phyloP scores from a whole-genome alignment of 2,797 vertebrate genomes.

The Naso thynnoides region DNA sequence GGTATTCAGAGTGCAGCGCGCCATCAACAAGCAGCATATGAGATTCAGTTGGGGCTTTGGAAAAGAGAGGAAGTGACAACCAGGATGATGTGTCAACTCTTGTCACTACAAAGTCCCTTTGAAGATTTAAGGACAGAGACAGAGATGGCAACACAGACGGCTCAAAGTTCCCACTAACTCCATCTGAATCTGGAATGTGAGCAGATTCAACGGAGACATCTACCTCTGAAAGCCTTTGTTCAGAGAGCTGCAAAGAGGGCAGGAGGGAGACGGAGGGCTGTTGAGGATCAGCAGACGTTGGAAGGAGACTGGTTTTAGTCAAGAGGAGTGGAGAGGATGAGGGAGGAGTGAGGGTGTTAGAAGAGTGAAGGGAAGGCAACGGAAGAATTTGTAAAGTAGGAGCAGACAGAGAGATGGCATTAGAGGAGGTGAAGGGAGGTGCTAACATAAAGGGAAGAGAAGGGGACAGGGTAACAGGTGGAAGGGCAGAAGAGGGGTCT shows the following conservation, averaged over 20 bases:
- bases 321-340: background rate
- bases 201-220: constrained; percentile 40
- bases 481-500: background rate
- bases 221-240: constrained; percentile 17
- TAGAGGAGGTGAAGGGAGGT: background rate
- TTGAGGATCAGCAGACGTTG: background rate
- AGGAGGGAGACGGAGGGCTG: constrained; percentile 9
- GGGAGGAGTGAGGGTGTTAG: background rate
- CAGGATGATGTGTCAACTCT: constrained; percentile 23
- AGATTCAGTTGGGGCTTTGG: constrained; percentile 23
- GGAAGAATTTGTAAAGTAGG: background rate
- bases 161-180: constrained; percentile 19
- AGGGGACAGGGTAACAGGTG: background rate
- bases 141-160: constrained; percentile 33
- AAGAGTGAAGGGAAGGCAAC: background rate
- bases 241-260: constrained; percentile 6
- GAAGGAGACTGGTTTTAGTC: constrained; percentile 3
- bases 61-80: constrained; percentile 18
- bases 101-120: constrained; percentile 55
- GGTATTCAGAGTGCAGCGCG: constrained; percentile 29
- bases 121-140: constrained; percentile 43
- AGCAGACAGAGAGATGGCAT: background rate
- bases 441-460: background rate
- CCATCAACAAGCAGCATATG: constrained; percentile 33
- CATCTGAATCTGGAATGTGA: constrained; percentile 32